Conservation (phyloP, 2,888 invertebrate species). For the Holacanthella duospinosa region DNA sequence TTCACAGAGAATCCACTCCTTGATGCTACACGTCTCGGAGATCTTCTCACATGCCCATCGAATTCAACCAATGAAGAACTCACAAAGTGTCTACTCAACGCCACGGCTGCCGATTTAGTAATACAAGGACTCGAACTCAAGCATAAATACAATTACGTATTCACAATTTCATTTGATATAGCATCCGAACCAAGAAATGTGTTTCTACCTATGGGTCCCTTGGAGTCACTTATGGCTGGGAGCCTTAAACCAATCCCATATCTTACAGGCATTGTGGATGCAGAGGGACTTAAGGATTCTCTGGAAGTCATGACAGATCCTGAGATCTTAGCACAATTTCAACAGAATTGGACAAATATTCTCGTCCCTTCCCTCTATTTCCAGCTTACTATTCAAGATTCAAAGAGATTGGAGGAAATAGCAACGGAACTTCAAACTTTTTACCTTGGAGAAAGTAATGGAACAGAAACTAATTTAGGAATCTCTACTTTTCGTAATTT, state of each 20-base stretch:
- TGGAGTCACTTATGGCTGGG: neutral
- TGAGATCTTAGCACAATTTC: neutral
- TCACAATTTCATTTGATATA: neutral
- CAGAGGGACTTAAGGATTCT: neutral
- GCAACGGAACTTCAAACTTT: neutral
- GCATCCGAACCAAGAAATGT: neutral
- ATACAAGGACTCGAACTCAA: neutral
- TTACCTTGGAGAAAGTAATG: neutral
- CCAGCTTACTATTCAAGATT: neutral
- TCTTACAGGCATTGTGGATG: neutral
- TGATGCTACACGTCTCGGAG: neutral
- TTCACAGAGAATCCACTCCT: neutral
- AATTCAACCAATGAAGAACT: constrained; percentile 1
- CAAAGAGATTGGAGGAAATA: neutral
- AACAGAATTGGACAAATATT: neutral
- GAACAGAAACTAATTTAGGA: neutral
- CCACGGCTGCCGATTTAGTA: neutral
- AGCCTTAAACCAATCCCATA: neutral
- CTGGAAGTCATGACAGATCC: neutral
- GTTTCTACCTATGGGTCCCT: neutral
- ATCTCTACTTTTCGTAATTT: neutral
- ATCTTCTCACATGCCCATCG: neutral
- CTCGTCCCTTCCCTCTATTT: neutral
- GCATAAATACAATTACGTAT: neutral
- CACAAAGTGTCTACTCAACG: neutral